Evolutionary conservation across 2,888 invertebrate genomes (phyloP), one percentile per base, ranked within the genome.

Genomic region (Campaea margaritaria): DNA sequence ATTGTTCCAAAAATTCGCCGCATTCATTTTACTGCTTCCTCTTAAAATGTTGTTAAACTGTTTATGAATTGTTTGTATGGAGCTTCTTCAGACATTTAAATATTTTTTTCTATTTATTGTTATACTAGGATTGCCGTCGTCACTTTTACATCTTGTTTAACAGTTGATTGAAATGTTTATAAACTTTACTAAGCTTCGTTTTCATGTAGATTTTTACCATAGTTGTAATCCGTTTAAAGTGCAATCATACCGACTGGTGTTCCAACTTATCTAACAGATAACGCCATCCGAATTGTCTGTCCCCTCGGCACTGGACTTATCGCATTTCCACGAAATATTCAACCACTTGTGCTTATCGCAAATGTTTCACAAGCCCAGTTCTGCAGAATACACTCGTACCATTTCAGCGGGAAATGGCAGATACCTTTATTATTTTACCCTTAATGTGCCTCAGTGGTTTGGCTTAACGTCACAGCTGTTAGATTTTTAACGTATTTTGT

Each of bases 261-360:
- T 72, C 69, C 65, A 41, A 68, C 72, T 85, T 89, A 89, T 90
- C 88, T 75, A 72, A 41, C 65, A 82, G 89, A 91, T 91, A 89
- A 81, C 78, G 80, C 77, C 83, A 83, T 83, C 85, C 86, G 79
- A 89, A 86, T 81, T 72, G 85, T 81, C 81, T 82, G 83, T 78
- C 79, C 74, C 77, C 76, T 73, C 72, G 78, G 75, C 69, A 68
- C 74, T 72, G 69, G 67, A 74, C 78, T 88, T 91, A 91, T 90
- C 90, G 79, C 70, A 70, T 77, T 91, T 91, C 91, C 85, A 86
- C 85, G 88, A 90, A 91, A 79, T 79, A 76, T 74, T 79, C 85
- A 88, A 86, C 86, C 87, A 87, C 85, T 86, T 85, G 81, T 78
- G 80, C 73, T 83, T 87, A 89, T 90, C 89, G 87, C 85, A 85